These are phyloP conservation scores for Galerucella calmariensis DNA, from an alignment of 2,888 invertebrate species.

Conservation along the genomic window DNA sequence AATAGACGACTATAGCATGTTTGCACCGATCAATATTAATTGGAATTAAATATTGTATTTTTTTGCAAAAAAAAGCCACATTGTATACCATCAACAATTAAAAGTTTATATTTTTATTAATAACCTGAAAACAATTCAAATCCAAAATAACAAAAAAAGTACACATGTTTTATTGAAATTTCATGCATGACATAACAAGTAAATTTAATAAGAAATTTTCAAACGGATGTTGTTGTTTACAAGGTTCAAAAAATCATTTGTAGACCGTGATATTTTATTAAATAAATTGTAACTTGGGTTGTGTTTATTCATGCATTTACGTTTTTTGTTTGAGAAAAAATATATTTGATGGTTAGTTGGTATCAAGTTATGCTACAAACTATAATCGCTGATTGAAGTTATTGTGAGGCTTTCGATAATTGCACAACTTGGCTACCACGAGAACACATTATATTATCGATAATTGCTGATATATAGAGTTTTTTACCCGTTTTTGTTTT, in stretches of 20 bases:
- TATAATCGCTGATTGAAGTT: conserved; percentile 8
- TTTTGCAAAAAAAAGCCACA: too few species aligned
- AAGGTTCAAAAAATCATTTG: conserved; percentile 23
- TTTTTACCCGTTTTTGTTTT: too few species aligned
- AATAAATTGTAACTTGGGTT: conserved; percentile 27
- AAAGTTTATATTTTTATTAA: too few species aligned
- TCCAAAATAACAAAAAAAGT: not conserved
- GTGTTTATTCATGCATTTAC: conserved; percentile 15
- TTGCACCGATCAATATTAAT: too few species aligned
- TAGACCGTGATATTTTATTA: conserved; percentile 24
- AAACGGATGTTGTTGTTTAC: conserved; percentile 30
- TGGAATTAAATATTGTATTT: too few species aligned
- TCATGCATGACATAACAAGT: conserved; percentile 31
- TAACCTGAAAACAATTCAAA: not conserved
- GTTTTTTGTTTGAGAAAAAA: conserved; percentile 23
- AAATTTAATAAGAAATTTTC: conserved; percentile 28
- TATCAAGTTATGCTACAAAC: conserved; percentile 15
- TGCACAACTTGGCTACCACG: not conserved
- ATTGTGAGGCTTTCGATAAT: not conserved
- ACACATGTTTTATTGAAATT: conserved; percentile 13
- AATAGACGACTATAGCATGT: too few species aligned
- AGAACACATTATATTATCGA: not conserved
- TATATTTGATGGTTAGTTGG: conserved; percentile 22
- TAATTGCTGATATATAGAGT: not conserved
- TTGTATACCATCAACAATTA: too few species aligned